Base-by-base conservation (phyloP, 2,113 vertebrate genomes). In the Pungitius pungitius region DNA sequence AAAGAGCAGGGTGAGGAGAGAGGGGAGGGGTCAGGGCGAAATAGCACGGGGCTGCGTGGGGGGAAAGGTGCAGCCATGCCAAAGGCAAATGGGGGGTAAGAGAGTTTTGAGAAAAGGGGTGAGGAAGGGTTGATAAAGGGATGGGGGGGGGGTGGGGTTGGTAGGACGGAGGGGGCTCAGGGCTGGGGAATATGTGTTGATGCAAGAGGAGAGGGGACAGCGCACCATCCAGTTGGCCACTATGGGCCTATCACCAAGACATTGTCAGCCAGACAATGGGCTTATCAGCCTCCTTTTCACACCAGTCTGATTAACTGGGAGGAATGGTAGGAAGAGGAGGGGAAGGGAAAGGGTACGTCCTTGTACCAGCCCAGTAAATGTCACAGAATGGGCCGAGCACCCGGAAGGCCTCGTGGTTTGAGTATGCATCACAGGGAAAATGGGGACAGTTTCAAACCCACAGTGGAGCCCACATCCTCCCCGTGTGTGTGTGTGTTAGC, bases 201-300 rank as follows among this genome's bases (percentile, higher is more conserved):
- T 84, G 85, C 84, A 64, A 72, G 69, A 83, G 58, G 80, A 85
- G 80, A 87, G 80, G 85, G 86, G 85, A 90, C 88, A 74, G 82
- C 80, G 74, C 78, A 77, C 52, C 83, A 91, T 90, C 86, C 86
- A 88, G 92, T 92, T 92, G 94, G 94, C 94, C 93, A 92, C 92
- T 90, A 92, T 81, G 87, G 94, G 92, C 93, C 91, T 93, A 95
- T 95, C 95, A 94, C 94, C 94, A 92, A 95, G 93, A 94, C 94
- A 94, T 94, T 95, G 94, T 96, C 96, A 95, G 89, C 90, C 93
- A 95, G 93, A 96, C 95, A 97, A 96, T 96, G 85, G 90, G 85
- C 94, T 97, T 96, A 97, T 96, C 95, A 94, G 93, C 85, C 92
- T 95, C 93, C 95, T 94, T 95, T 96, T 96, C 96, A 96, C 94